Evolutionary conservation across 2,888 invertebrate species (phyloP), one percentile per base, ranked within the genome.

Genomic region (Monoplex corrugatus): DNA sequence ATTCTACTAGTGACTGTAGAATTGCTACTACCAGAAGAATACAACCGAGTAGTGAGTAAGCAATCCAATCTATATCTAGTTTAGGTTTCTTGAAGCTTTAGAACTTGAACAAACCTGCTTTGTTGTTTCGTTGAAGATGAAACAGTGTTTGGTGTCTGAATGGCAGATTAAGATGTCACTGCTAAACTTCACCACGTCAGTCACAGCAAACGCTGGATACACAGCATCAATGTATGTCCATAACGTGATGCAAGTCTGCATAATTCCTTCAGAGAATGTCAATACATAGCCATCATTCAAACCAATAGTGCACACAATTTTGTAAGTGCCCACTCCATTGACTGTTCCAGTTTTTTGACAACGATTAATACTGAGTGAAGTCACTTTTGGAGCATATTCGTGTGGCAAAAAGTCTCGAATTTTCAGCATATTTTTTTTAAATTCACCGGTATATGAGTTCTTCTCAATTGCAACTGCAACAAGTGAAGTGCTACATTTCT

Each of bases 221-320:
- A 38, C 57, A 35, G 38, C 84, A 1, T 57, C 57, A 57, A 57
- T 84, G 38, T 84, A 57, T 57, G 57, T 43, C 87, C 57, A 32
- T 13, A 57, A 40, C 8, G 40, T 28, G 23, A 87, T 40, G n/a
- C 87, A 87, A 23, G 63, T 63, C 38, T 87, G 78, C 87, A 87
- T 6, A 6, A 63, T 38, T 44, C 87, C 87, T 82, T 82, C n/a
- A 19, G 1, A 38, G 23, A 87, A 80, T 10, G 28, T 35, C 28
- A 87, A 40, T 16, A 87, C 82, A 80, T 82, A 87, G n/a, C 87
- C 87, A 82, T 87, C 87, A 78, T 38, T 87, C 63, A 87, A 57
- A n/a, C 87, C 87, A 28, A 87, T 23, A 6, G 40, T 19, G 43
- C 87, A 87, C 28, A 16, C 6, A n/a, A 45, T 87, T 13, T 57